Evolutionary conservation across 2,113 vertebrate species (phyloP).

Genomic region (Cyanoliseus patagonus): DNA sequence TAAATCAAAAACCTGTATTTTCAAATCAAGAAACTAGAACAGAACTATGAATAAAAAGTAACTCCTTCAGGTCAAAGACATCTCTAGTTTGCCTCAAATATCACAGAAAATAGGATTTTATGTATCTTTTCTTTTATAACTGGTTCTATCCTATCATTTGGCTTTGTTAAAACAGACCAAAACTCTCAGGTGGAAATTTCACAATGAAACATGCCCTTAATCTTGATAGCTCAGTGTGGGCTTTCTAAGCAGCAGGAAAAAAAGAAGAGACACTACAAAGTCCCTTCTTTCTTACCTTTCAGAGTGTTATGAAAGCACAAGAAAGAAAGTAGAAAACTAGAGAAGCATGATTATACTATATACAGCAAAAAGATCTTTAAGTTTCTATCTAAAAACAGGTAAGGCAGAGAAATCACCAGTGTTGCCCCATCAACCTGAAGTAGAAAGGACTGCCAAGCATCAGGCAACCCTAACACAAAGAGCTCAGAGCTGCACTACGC

Average conservation of each 20-base stretch:
- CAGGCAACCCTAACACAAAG: background rate
- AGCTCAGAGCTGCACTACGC: background rate
- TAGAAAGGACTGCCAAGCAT: background rate
- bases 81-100: background rate
- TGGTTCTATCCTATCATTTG: background rate
- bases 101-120: background rate
- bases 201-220: background rate
- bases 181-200: background rate
- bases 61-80: background rate
- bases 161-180: background rate
- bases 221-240: background rate
- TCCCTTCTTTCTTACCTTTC: background rate
- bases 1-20: background rate
- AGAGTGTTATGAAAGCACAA: background rate
- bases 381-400: background rate
- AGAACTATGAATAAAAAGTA: background rate
- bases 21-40: background rate
- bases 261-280: background rate
- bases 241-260: background rate
- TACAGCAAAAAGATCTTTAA: fast-evolving
- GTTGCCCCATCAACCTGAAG: background rate
- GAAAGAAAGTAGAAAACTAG: background rate
- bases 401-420: background rate
- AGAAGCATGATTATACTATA: background rate
- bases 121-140: background rate